These are phyloP conservation scores for Diglossa brunneiventris DNA, from an alignment of 2,113 vertebrate species.

Conservation along the genomic window DNA sequence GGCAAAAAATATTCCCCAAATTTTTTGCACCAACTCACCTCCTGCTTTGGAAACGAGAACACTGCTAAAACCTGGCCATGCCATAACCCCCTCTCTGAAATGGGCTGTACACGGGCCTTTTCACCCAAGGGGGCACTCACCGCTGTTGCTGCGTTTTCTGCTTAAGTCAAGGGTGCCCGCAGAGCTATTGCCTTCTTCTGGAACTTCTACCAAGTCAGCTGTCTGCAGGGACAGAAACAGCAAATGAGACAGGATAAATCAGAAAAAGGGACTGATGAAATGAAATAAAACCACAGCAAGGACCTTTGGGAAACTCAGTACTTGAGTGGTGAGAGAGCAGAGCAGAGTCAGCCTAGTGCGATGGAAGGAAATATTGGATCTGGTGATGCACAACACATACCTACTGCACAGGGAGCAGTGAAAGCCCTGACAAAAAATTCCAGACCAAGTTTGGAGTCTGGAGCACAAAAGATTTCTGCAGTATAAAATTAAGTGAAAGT, in stretches of 20 bases:
- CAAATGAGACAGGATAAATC: neutral
- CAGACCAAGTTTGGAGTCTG: neutral
- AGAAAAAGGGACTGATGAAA: fast-evolving
- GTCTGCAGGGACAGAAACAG: conserved; percentile 74
- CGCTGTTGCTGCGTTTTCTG: conserved; percentile 89
- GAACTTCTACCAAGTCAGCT: conserved; percentile 89
- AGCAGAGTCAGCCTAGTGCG: neutral
- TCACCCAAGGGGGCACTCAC: conserved; percentile 68
- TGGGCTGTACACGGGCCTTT: neutral
- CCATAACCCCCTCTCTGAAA: neutral
- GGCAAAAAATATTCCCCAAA: neutral
- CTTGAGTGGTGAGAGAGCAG: neutral
- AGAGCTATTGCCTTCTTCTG: conserved; percentile 82
- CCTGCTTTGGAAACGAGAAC: neutral
- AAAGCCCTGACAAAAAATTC: neutral
- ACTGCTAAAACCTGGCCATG: neutral
- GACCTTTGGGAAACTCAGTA: neutral
- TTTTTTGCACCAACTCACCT: neutral
- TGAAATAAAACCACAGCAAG: neutral
- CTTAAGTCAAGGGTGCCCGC: conserved; percentile 75
- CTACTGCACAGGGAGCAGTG: neutral
- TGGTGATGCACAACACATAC: neutral
- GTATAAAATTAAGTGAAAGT: neutral
- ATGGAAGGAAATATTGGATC: neutral
- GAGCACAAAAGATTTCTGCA: neutral